phyloP scores from a whole-genome alignment of 2,888 invertebrate genomes.

The Ormyrus rosae region DNA sequence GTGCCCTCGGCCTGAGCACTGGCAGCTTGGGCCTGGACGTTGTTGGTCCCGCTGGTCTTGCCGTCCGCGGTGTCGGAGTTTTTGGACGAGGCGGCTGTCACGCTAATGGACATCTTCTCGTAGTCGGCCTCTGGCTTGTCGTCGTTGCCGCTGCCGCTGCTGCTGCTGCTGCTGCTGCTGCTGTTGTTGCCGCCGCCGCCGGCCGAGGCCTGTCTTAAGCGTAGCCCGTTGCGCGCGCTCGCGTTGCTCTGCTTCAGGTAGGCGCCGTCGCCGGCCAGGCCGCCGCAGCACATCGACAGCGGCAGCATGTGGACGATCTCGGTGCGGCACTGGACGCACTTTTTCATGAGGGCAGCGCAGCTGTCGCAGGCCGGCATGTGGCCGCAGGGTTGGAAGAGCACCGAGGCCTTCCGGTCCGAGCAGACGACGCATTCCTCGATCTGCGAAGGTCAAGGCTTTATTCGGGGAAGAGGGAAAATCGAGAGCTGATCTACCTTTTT shows the following conservation, averaged over 20 bases:
- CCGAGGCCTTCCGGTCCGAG: constrained; percentile 93
- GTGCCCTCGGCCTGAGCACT: constrained; percentile 70
- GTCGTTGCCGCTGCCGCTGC: neutral
- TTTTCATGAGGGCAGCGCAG: constrained; percentile 97
- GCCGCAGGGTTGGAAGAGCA: constrained; percentile 95
- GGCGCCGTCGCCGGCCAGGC: constrained; percentile 64
- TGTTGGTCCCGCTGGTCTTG: constrained; percentile 26
- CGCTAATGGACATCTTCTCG: no score
- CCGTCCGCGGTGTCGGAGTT: no score
- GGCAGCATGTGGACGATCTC: constrained; percentile 86
- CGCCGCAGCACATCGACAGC: constrained; percentile 78
- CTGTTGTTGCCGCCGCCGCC: constrained; percentile 63
- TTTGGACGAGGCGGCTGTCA: no score
- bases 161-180: constrained; percentile 18
- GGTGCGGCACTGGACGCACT: constrained; percentile 95
- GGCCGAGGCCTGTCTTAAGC: neutral
- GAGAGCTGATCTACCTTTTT: constrained; percentile 80
- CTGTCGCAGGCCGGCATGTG: constrained; percentile 95
- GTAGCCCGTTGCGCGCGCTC: constrained; percentile 11
- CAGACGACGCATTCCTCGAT: constrained; percentile 98
- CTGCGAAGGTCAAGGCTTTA: constrained; percentile 72
- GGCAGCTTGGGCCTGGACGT: neutral
- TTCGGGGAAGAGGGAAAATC: neutral
- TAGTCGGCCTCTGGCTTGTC: no score
- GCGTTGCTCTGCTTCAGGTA: neutral